Conservation (phyloP, 1,140 invertebrate species). For the Drosophila paulistorum region DNA sequence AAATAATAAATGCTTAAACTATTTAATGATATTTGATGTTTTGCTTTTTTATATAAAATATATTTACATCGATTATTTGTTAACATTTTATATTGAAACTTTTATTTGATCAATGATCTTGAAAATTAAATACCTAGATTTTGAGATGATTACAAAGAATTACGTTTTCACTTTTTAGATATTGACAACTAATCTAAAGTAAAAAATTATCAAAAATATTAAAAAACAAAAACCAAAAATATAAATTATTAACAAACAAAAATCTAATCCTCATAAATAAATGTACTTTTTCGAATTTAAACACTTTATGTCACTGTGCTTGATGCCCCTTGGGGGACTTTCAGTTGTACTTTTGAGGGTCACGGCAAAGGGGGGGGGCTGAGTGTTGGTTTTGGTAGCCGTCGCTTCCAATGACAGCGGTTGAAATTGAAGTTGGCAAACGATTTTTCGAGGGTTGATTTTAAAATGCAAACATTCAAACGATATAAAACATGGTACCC, state of each 20-base stretch:
- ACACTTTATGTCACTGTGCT: background rate
- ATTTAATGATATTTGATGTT: too few relatives aligned
- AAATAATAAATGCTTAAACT: too few relatives aligned
- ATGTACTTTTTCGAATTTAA: background rate
- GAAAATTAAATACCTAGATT: too few relatives aligned
- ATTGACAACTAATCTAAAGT: too few relatives aligned
- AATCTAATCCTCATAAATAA: background rate
- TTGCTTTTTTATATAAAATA: too few relatives aligned
- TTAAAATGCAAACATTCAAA: slow-evolving; percentile 76
- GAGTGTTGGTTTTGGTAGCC: slow-evolving; percentile 9
- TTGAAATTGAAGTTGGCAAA: slow-evolving; percentile 79
- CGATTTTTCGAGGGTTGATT: slow-evolving; percentile 74
- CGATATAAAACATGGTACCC: slow-evolving; percentile 30
- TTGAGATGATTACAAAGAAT: too few relatives aligned
- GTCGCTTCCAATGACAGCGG: slow-evolving; percentile 68
- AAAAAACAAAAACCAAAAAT: too few relatives aligned
- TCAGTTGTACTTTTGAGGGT: slow-evolving; percentile 25
- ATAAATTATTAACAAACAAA: background rate
- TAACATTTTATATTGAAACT: too few relatives aligned
- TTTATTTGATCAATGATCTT: too few relatives aligned
- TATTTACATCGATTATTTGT: too few relatives aligned
- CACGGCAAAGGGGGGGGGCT: background rate
- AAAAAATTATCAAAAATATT: background rate
- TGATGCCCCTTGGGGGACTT: background rate
- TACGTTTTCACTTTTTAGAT: too few relatives aligned